phyloP scores from a whole-genome alignment of 2,797 vertebrate genomes.

The Thalassophryne amazonica region DNA sequence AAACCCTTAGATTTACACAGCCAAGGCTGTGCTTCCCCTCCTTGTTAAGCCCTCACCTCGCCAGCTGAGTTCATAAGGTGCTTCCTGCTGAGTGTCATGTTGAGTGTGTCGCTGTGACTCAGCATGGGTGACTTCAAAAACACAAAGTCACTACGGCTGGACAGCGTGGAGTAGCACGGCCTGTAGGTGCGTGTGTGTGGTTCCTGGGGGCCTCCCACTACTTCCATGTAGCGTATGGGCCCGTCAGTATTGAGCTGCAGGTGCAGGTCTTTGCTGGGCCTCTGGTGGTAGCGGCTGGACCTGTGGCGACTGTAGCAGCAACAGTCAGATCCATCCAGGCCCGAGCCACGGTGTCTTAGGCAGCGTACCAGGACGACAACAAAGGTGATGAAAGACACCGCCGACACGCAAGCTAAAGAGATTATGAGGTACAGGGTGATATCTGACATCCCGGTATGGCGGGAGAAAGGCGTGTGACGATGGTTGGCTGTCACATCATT shows the following conservation, averaged over 20 bases:
- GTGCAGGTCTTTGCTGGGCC: constrained; percentile 87
- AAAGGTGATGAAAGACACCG: constrained; percentile 87
- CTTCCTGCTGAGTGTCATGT: constrained; percentile 83
- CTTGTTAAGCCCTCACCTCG: constrained; percentile 74
- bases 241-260: constrained; percentile 91
- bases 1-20: background rate
- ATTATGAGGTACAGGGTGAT: constrained; percentile 93
- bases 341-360: constrained; percentile 71
- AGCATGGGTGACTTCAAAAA: constrained; percentile 89
- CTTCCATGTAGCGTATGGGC: constrained; percentile 96
- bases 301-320: constrained; percentile 79
- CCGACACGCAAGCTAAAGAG: constrained; percentile 85
- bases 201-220: constrained; percentile 88
- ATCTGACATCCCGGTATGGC: constrained; percentile 80
- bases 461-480: constrained; percentile 73
- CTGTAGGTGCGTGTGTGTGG: constrained; percentile 87
- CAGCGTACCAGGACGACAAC: constrained; percentile 86
- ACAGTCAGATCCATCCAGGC: constrained; percentile 60
- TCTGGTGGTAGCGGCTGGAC: constrained; percentile 85
- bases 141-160: constrained; percentile 89
- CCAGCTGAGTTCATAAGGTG: constrained; percentile 79
- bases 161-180: constrained; percentile 90
- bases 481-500: constrained; percentile 69
- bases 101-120: constrained; percentile 83
- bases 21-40: constrained; percentile 1